Base-by-base conservation (phyloP, 2,113 vertebrate genomes). In the Mellivora capensis region DNA sequence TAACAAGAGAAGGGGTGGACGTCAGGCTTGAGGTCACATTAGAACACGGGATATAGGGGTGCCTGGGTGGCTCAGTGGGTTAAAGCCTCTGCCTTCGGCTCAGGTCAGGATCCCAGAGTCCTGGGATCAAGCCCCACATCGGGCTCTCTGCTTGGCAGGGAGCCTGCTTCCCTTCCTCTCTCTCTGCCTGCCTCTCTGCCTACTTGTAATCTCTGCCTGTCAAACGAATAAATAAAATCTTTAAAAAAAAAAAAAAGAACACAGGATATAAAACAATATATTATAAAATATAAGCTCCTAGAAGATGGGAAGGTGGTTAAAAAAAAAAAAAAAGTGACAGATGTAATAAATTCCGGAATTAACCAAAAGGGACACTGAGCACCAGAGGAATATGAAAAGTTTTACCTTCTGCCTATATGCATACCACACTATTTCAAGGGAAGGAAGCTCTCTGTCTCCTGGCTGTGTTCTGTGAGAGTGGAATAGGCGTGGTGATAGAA, bases 361-460 rank as follows among this genome's bases (percentile, higher is more conserved):
- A 82, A 69, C 29, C 13, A 8, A 49, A 62, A 18, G 7, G 8
- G 21, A 57, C 29, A 85, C 13, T 49, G 3, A 44, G 67, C 15
- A 57, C 2, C 18, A 49, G 10, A 25, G 42, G 27, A 34, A 21
- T 8, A 27, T 44, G 47, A 42, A 8, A 49, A 71, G 25, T 3
- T 69, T 64, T 18, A 14, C 14, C 2, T 79, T 69, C 34, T 72
- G 31, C 42, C n/a, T 34, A 2, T 7, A 0, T 11, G 27, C 14
- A 25, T 29, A 31, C n/a, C 21, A 14, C 29, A 7, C 21, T 18
- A n/a, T 77, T 44, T 84, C 25, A 25, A 71, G 8, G 52, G 64
- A 25, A 0, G 0, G 13, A 67, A 54, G 25, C 15, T 54, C 0
- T 62, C 37, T 47, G n/a, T 37, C 27, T n/a, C n/a, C 7, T 3